Base-by-base conservation (phyloP, 2,113 vertebrate species). In the Oryzias woworae region DNA sequence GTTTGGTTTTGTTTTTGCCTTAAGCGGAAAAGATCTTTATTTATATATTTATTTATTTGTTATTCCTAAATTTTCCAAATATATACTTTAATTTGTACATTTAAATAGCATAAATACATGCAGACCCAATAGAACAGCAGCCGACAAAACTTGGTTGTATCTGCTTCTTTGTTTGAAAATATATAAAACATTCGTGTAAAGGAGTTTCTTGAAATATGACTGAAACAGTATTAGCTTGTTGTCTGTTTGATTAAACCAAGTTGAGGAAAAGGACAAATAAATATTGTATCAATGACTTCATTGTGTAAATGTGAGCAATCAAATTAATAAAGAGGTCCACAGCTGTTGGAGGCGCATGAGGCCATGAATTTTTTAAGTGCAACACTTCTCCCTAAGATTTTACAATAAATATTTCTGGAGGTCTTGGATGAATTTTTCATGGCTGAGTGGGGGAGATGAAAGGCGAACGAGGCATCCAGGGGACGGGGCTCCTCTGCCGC, bases 341-440 rank as follows among this genome's bases (percentile, higher is more conserved):
- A 90, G 89, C 91, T 93, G 91, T 89, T 89, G 82, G 89, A 83
- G 85, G 82, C 65, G 87, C 83, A 78, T 71, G 73, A 74, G 77
- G 75, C 80, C 86, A 92, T 92, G 69, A 88, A 92, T 92, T 87
- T 92, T 92, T 92, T 82, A 93, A 88, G 71, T 80, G 85, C 73
- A 92, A 90, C 89, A 91, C 89, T 90, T 92, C 89, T 91, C 80
- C 88, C 83, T 90, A 92, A 92, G 91, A 91, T 92, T 92, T 86
- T 85, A 87, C 89, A 88, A 91, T 92, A 92, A 92, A 92, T 92
- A 92, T 92, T 91, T 92, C 91, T 91, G 86, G 90, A 92, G 90
- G 91, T 92, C 91, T 90, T 85, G 88, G 89, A 93, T 93, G 84
- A 93, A 93, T 92, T 90, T 93, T 93, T 92, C 87, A 93, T 93